Conservation (phyloP, 2,888 invertebrate species). For the Drosophila mimetica region DNA sequence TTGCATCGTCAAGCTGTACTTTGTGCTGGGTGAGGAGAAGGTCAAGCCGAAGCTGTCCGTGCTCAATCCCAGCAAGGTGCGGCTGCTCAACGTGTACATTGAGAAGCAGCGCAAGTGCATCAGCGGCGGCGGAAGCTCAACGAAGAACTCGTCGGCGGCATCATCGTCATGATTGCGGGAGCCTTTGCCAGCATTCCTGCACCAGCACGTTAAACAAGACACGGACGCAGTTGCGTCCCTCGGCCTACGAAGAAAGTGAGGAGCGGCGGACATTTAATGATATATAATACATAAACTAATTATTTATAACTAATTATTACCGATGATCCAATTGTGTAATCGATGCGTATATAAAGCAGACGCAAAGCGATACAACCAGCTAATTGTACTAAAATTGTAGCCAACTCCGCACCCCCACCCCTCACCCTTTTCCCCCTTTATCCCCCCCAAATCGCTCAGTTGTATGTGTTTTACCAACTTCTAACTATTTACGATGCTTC, state of each 20-base stretch:
- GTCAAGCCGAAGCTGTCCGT: conserved; percentile 92
- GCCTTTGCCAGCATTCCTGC: conserved; percentile 22
- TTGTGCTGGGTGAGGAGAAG: conserved; percentile 93
- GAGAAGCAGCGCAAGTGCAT: conserved; percentile 78
- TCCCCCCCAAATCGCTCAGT: conserved; percentile 23
- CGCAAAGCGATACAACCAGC: conserved; percentile 24
- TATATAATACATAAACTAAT: conserved; percentile 63
- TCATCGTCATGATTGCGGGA: conserved; percentile 81
- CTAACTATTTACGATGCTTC: conserved; percentile 28
- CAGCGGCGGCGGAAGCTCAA: conserved; percentile 79
- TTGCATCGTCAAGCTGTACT: conserved; percentile 97
- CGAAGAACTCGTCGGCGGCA: conserved; percentile 82
- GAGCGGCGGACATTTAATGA: conserved; percentile 40
- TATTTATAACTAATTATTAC: conserved; percentile 68
- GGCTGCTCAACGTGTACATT: conserved; percentile 81
- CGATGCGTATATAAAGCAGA: conserved; percentile 31
- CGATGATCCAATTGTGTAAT: conserved; percentile 31
- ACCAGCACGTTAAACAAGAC: conserved; percentile 55
- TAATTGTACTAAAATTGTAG: conserved; percentile 51
- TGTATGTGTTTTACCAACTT: conserved; percentile 31
- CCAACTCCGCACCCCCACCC: conserved; percentile 42
- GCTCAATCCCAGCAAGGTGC: conserved; percentile 92
- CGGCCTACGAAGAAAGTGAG: conserved; percentile 52
- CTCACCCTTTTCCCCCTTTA: not conserved
- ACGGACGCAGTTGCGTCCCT: conserved; percentile 33